Base-by-base conservation (phyloP, 2,797 vertebrate genomes). In the Furcifer pardalis region DNA sequence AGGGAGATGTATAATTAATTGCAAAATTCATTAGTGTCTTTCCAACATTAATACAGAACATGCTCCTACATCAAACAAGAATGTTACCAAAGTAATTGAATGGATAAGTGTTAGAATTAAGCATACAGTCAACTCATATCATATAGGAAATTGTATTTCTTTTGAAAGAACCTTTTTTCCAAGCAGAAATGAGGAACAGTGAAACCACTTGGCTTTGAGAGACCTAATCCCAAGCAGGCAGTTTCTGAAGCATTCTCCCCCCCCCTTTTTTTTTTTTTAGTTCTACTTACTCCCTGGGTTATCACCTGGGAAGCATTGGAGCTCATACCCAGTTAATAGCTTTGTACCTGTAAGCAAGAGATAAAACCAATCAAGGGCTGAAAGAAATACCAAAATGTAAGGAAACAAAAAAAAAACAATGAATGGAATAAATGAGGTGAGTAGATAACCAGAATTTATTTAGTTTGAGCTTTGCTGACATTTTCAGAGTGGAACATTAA, bases 41-140 rank as follows among this genome's bases (percentile, higher is more conserved):
- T 85, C 49, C 78, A 81, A n/a, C 76, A 27, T 68, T 75, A 25
- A 37, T 75, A 60, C 46, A 30, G 30, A 81, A 68, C 37, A 6
- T 85, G 84, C 49, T 74, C 76, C 60, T 75, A 76, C 72, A 69
- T 75, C 49, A 35, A 44, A 66, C 46, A 66, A 81, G 46, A 75
- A 76, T 75, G 32, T 85, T 76, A 66, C 49, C 37, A 60, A 59
- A 75, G 13, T 75, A 85, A 85, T 85, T 80, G 78, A 46, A 68
- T 59, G 46, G 17, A 30, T 68, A 79, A 75, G 77, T 30, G 23
- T 75, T 73, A 21, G 77, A 81, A 81, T 85, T 76, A 80, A 75
- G 21, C 35, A 40, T 49, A 74, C 35, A 27, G 2, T 52, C 35
- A 65, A 85, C 13, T 56, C 66, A 56, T 66, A 75, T 27, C 56